Evolutionary conservation across 2,888 invertebrate species (phyloP).

Genomic region (Imbricaverruca yamaguchii): DNA sequence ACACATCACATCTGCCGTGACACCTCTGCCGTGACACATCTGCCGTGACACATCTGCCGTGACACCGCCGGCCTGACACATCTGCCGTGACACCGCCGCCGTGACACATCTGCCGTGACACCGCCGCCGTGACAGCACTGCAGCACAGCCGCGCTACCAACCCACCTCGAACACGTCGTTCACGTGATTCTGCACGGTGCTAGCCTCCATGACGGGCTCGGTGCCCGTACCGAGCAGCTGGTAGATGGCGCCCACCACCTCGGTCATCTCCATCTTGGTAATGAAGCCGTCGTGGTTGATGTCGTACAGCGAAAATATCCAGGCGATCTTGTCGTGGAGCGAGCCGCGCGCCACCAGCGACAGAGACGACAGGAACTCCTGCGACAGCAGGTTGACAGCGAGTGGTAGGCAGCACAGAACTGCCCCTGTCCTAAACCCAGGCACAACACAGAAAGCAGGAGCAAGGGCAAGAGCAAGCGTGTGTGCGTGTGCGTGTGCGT

Average conservation of each 20-base stretch:
- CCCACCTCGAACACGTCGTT: constrained; percentile 4
- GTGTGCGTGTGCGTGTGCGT: too few relatives aligned
- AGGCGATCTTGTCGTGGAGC: constrained; percentile 9
- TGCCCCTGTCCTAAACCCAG: too few relatives aligned
- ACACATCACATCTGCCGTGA: too few relatives aligned
- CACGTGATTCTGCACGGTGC: background rate
- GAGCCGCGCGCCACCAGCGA: constrained; percentile 20
- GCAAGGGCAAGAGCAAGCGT: too few relatives aligned
- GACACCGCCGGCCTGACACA: too few relatives aligned
- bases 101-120: too few relatives aligned
- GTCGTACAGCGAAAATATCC: constrained; percentile 17
- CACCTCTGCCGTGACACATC: too few relatives aligned
- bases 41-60: too few relatives aligned
- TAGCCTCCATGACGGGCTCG: background rate
- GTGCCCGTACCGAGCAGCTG: background rate
- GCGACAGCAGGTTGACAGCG: background rate
- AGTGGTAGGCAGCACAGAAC: too few relatives aligned
- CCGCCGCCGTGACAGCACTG: too few relatives aligned
- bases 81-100: too few relatives aligned
- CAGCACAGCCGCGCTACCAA: background rate
- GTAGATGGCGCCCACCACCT: constrained; percentile 14
- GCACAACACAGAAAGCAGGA: too few relatives aligned
- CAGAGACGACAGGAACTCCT: constrained; percentile 12
- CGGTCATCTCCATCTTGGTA: constrained; percentile 10
- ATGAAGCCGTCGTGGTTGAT: constrained; percentile 16